Conservation (phyloP, 2,797 vertebrate species). For the Apodemus agrarius region DNA sequence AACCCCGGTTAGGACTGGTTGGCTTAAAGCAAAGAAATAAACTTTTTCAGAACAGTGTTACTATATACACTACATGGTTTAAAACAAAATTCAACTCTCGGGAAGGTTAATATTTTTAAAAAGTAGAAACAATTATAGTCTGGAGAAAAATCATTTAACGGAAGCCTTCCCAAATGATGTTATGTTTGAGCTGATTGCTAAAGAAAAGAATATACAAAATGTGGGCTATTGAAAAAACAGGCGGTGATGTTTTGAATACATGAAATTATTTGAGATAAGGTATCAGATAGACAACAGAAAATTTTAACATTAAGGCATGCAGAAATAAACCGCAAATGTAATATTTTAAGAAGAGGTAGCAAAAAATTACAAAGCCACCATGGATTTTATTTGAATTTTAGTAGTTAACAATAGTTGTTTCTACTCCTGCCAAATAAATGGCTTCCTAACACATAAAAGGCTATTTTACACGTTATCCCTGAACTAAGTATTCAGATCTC, state of each 20-base stretch:
- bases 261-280: constrained; percentile 6
- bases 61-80: background rate
- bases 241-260: background rate
- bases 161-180: background rate
- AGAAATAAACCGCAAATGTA: constrained; percentile 27
- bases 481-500: background rate
- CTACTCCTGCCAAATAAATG: constrained; percentile 1
- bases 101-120: background rate
- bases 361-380: background rate
- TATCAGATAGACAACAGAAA: background rate
- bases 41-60: background rate
- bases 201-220: background rate
- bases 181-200: constrained; percentile 22
- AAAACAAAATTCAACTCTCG: background rate
- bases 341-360: background rate
- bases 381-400: background rate
- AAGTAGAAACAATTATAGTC: background rate
- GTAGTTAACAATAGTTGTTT: background rate
- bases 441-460: background rate
- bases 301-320: background rate
- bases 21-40: constrained; percentile 88
- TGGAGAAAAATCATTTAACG: constrained; percentile 11
- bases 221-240: background rate
- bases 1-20: constrained; percentile 94
- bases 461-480: background rate